A percentile compares a stretch with the other conserved stretches of the same genome.
These are phyloP conservation scores for Drosophila erecta DNA, from an alignment of 1,140 invertebrate genomes.

Conservation along the genomic window DNA sequence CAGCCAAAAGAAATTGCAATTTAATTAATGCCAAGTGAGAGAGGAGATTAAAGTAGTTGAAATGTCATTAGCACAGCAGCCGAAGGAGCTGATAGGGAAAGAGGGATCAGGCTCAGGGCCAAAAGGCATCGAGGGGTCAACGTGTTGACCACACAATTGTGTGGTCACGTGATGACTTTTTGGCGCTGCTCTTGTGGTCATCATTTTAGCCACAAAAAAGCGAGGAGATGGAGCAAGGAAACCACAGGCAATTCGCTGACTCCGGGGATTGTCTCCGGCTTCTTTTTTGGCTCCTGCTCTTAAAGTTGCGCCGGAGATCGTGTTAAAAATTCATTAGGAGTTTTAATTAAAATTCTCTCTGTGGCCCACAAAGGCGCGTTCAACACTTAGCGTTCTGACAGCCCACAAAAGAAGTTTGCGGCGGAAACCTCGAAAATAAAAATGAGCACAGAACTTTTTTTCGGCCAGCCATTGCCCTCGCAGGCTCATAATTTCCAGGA, in stretches of 20 bases:
- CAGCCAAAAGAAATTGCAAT: constrained; percentile 37
- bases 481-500: constrained; percentile 43
- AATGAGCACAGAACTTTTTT: constrained; percentile 25
- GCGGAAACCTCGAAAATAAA: constrained; percentile 18
- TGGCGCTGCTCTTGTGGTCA: constrained; percentile 52
- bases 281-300: constrained; percentile 23
- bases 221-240: constrained; percentile 8
- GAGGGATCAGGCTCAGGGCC: constrained; percentile 7
- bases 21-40: constrained; percentile 32
- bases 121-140: constrained; percentile 35
- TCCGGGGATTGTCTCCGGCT: constrained; percentile 28
- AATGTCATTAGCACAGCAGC: constrained; percentile 62
- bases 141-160: constrained; percentile 64
- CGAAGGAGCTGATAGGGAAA: background rate
- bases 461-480: constrained; percentile 31
- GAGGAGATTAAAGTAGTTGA: constrained; percentile 59
- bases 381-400: constrained; percentile 36
- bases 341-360: constrained; percentile 74
- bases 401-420: constrained; percentile 33
- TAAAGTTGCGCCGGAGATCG: constrained; percentile 37
- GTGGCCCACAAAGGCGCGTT: constrained; percentile 39
- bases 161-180: constrained; percentile 74
- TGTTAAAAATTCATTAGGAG: constrained; percentile 76
- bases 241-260: constrained; percentile 34
- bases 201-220: constrained; percentile 39